Evolutionary conservation across 2,888 invertebrate genomes (phyloP), one percentile per base, ranked within the genome.

Genomic region (Drosophila anceps): DNA sequence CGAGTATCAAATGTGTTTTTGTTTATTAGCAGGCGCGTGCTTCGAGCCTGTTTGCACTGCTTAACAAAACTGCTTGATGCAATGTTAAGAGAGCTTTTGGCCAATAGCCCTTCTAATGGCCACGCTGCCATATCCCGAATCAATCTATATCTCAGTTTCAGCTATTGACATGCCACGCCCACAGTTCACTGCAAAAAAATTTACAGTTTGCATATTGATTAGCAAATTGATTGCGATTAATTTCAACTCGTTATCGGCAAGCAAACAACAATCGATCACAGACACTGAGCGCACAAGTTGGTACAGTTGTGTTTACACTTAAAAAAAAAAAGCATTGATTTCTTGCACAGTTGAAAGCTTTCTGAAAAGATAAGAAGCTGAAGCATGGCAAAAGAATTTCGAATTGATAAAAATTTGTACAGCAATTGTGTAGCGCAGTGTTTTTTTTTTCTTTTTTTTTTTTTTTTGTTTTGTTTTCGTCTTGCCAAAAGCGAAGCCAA

Each of bases 1-100:
- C n/a, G 29, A n/a, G 20, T 15, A 20, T 13, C 15, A 35, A 35
- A 20, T 51, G 5, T 54, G 4, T 54, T 54, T 39, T 54, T 39
- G 24, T 12, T 27, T 39, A 54, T 37, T 24, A 37, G 37, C 37
- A 5, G 37, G 54, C 54, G 54, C 37, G 54, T 54, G 37, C 54
- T 9, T 29, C 48, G 48, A n/a, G 9, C n/a, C n/a, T 27, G 39
- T 27, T 39, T 29, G 39, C 54, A 54, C 54, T 39, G 18, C 12
- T n/a, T 13, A 29, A 18, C 54, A 39, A 39, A 39, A 29, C 18
- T 29, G 18, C 6, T n/a, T 6, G 12, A n/a, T 39, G 15, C 2
- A 50, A 1, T 31, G 18, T 10, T n/a, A 20, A 33, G 12, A 18
- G 29, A 13, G 18, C 18, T 31, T 18, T 3, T 1, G 6, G 0